Evolutionary conservation across 2,113 vertebrate genomes (phyloP).

Genomic region (Marmota flaviventris): DNA sequence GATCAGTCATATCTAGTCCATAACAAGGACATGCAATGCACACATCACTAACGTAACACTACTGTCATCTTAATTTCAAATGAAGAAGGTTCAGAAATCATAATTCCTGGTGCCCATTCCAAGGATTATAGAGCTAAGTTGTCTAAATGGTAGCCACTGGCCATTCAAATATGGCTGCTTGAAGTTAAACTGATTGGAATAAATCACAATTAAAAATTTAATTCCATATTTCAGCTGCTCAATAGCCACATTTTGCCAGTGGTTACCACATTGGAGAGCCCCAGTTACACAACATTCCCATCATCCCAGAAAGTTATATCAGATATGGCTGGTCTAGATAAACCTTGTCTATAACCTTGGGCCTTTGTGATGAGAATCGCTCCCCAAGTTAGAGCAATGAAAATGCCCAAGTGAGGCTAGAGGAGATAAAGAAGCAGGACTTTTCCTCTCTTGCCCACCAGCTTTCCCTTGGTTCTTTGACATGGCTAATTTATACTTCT

Average conservation of each 20-base stretch:
- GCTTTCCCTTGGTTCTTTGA: background rate
- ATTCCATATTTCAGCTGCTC: background rate
- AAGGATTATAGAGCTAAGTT: background rate
- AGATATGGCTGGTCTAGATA: background rate
- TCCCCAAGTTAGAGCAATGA: background rate
- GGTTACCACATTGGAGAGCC: background rate
- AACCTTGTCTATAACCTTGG: background rate
- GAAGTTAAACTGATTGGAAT: conserved; percentile 8
- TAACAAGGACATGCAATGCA: background rate
- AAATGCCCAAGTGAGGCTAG: background rate
- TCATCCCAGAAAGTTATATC: background rate
- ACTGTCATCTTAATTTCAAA: background rate
- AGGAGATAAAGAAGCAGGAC: background rate
- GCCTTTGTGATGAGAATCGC: background rate
- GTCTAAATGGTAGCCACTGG: background rate
- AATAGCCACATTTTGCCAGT: background rate
- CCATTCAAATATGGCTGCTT: conserved; percentile 18
- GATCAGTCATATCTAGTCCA: background rate
- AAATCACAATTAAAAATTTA: background rate
- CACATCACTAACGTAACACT: background rate
- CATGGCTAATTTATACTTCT: background rate
- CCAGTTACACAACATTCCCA: background rate
- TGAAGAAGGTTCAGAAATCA: conserved; percentile 16
- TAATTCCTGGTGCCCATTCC: background rate
- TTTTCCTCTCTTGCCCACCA: background rate